Evolutionary conservation across 2,113 vertebrate genomes (phyloP).

Genomic region (Chitala chitala): DNA sequence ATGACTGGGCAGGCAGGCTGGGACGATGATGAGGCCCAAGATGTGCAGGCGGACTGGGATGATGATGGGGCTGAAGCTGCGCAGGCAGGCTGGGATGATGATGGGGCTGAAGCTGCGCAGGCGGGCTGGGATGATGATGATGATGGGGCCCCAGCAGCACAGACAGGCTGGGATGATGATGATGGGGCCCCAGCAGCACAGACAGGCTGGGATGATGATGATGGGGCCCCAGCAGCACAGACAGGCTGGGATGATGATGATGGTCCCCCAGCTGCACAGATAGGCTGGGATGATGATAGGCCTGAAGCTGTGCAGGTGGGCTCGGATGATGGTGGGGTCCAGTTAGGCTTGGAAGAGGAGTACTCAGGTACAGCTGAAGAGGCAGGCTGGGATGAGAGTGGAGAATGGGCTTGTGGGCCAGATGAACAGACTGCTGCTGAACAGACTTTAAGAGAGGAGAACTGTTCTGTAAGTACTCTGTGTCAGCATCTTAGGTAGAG

Average conservation of each 20-base stretch:
- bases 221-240: conserved; percentile 51
- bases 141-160: conserved; percentile 31
- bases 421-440: conserved; percentile 51
- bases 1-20: not conserved
- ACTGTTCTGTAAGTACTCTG: conserved; percentile 49
- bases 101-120: conserved; percentile 40
- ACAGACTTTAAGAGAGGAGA: conserved; percentile 31
- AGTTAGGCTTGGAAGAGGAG: conserved; percentile 41
- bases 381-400: conserved; percentile 26
- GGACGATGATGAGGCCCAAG: conserved; percentile 1
- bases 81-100: conserved; percentile 48
- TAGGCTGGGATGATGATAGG: conserved; percentile 49
- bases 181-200: conserved; percentile 35
- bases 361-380: conserved; percentile 25
- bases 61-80: conserved; percentile 35
- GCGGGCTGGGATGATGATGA: conserved; percentile 42
- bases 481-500: conserved; percentile 23
- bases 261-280: not conserved
- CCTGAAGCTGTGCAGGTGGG: conserved; percentile 30
- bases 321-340: conserved; percentile 48
- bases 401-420: conserved; percentile 48
- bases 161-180: conserved; percentile 26
- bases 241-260: conserved; percentile 41
- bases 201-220: conserved; percentile 43
- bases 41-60: conserved; percentile 39